phyloP scores from a whole-genome alignment of 2,888 invertebrate genomes.

The Leucophenga maculata region DNA sequence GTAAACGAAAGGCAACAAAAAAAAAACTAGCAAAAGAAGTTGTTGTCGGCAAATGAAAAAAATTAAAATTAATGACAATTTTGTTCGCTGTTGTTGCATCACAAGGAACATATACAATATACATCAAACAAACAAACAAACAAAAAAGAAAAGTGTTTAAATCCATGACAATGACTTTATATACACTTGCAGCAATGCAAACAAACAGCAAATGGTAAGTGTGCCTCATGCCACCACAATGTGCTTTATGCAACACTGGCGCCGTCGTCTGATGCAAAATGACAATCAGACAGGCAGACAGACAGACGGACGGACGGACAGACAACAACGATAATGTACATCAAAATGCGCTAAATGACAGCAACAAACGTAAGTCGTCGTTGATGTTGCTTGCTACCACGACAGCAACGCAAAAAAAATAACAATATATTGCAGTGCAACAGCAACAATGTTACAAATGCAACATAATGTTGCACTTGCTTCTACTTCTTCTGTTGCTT shows the following conservation, averaged over 20 bases:
- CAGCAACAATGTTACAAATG: conserved; percentile 47
- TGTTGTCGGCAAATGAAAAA: conserved; percentile 35
- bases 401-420: conserved; percentile 38
- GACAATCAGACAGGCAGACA: conserved; percentile 1
- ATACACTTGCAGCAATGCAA: neutral
- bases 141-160: conserved; percentile 46
- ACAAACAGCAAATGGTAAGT: neutral
- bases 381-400: conserved; percentile 34
- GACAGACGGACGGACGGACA: too few relatives aligned
- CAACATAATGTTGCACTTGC: conserved; percentile 11
- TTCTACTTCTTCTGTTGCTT: neutral
- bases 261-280: too few relatives aligned
- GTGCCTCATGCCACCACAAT: neutral
- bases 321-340: conserved; percentile 57
- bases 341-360: conserved; percentile 58
- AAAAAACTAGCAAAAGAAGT: neutral
- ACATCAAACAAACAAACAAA: conserved; percentile 27
- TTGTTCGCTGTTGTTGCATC: conserved; percentile 34
- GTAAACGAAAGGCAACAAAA: neutral
- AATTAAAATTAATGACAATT: conserved; percentile 62
- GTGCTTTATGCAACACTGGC: too few relatives aligned
- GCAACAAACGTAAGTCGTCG: conserved; percentile 37
- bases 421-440: conserved; percentile 17
- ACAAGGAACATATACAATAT: neutral
- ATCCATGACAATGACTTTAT: conserved; percentile 61